phyloP scores from a whole-genome alignment of 2,113 vertebrate genomes.

The Bagarius yarrelli region DNA sequence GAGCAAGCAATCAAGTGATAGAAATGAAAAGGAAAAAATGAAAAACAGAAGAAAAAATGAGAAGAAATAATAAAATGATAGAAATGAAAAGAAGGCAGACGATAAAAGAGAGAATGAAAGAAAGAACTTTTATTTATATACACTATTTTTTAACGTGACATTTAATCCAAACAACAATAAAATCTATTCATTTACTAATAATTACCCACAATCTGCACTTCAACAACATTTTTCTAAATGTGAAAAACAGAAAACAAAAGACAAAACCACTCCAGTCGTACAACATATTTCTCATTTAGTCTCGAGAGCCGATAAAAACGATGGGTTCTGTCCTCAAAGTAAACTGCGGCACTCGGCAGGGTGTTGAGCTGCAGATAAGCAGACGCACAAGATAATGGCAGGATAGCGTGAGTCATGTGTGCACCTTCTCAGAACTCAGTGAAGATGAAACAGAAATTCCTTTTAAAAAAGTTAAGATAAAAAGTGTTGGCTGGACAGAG shows the following conservation, averaged over 20 bases:
- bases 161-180: background rate
- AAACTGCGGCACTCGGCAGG: slow-evolving; percentile 35
- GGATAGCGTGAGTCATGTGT: slow-evolving; percentile 24
- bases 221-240: background rate
- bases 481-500: slow-evolving; percentile 30
- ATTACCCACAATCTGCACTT: background rate
- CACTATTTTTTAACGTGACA: background rate
- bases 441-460: slow-evolving; percentile 41
- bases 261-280: background rate
- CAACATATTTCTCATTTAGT: background rate
- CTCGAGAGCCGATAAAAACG: background rate
- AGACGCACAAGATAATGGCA: slow-evolving; percentile 21
- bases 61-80: no score
- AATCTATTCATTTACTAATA: background rate
- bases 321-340: slow-evolving; percentile 22
- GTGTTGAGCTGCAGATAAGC: slow-evolving; percentile 45
- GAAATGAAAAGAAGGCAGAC: no score
- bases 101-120: no score
- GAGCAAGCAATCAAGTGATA: no score
- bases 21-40: no score
- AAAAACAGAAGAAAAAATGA: no score
- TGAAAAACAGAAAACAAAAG: background rate
- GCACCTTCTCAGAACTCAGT: slow-evolving; percentile 24
- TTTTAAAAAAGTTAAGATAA: slow-evolving; percentile 31
- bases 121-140: background rate